A percentile compares a stretch with the other conserved stretches of the same genome.
These are phyloP conservation scores for Drosophila mauritiana DNA, from an alignment of 1,140 invertebrate species.

Conservation along the genomic window DNA sequence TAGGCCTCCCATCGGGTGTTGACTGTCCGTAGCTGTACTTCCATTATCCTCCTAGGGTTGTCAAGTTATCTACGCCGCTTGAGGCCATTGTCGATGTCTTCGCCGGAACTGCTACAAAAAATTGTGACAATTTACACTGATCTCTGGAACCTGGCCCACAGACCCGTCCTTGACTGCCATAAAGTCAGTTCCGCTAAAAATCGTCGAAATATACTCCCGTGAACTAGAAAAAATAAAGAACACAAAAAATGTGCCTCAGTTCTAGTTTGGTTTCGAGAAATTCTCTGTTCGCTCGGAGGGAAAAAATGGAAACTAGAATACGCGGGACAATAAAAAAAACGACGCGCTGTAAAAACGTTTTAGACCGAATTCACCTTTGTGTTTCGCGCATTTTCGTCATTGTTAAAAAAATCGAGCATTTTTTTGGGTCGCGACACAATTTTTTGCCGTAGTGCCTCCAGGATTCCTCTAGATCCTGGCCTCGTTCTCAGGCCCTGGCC, in stretches of 20 bases:
- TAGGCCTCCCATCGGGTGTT: constrained; percentile 20
- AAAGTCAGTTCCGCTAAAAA: constrained; percentile 71
- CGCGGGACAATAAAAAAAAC: constrained; percentile 66
- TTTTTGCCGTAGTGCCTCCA: constrained; percentile 49
- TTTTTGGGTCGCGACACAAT: constrained; percentile 73
- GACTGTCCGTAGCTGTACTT: constrained; percentile 30
- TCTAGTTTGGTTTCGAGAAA: constrained; percentile 78
- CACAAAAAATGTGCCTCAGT: constrained; percentile 78
- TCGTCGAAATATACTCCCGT: constrained; percentile 52
- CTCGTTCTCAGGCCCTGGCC: constrained; percentile 50
- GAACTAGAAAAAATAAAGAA: constrained; percentile 65
- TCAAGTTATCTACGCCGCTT: constrained; percentile 74
- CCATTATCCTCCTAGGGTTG: constrained; percentile 61
- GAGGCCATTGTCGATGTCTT: constrained; percentile 51
- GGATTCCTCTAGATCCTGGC: constrained; percentile 18
- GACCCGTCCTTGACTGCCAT: constrained; percentile 66
- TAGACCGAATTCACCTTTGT: constrained; percentile 71
- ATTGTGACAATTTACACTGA: constrained; percentile 62
- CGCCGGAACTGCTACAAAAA: constrained; percentile 52
- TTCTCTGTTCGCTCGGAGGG: constrained; percentile 48
- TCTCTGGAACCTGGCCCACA: constrained; percentile 13
- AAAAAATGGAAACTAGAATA: constrained; percentile 77
- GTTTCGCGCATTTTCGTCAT: constrained; percentile 65
- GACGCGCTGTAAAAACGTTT: constrained; percentile 66
- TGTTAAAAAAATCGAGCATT: constrained; percentile 80